A percentile compares a stretch with the other conserved stretches of the same genome.
These are phyloP conservation scores for Stenotaenia linearis DNA, from an alignment of 2,888 invertebrate species.

Conservation along the genomic window DNA sequence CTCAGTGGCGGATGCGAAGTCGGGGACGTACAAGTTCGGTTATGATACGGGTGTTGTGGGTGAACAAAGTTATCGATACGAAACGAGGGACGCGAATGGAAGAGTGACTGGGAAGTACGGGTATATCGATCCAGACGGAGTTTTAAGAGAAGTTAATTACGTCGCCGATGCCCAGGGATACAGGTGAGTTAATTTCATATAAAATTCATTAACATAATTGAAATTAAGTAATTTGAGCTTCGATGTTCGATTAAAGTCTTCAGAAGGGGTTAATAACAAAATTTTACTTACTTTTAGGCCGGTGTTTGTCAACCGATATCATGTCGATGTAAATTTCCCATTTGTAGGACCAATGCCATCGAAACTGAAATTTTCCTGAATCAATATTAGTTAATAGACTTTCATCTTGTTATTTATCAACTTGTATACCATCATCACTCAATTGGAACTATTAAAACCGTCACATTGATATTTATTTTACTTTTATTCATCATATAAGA, in stretches of 20 bases:
- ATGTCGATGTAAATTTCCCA: slow-evolving; percentile 30
- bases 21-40: slow-evolving; percentile 36
- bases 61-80: slow-evolving; percentile 48
- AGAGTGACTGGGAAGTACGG: slow-evolving; percentile 77
- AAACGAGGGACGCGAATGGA: slow-evolving; percentile 66
- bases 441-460: background rate
- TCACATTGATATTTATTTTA: background rate
- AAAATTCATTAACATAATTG: too few relatives aligned
- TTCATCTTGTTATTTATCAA: background rate
- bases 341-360: slow-evolving; percentile 35
- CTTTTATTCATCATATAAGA: too few relatives aligned
- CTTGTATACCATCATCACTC: background rate
- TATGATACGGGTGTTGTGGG: slow-evolving; percentile 35
- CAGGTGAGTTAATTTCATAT: slow-evolving; percentile 36
- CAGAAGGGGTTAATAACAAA: background rate
- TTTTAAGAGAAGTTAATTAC: slow-evolving; percentile 65
- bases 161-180: slow-evolving; percentile 73
- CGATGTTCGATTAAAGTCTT: too few relatives aligned
- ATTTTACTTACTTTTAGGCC: slow-evolving; percentile 30
- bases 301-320: slow-evolving; percentile 34
- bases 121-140: slow-evolving; percentile 63
- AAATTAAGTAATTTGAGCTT: too few relatives aligned
- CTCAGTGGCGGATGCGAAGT: slow-evolving; percentile 30
- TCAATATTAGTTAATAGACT: background rate
- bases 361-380: slow-evolving; percentile 33